Evolutionary conservation across 2,113 vertebrate genomes (phyloP).

Genomic region (Prionailurus bengalensis): DNA sequence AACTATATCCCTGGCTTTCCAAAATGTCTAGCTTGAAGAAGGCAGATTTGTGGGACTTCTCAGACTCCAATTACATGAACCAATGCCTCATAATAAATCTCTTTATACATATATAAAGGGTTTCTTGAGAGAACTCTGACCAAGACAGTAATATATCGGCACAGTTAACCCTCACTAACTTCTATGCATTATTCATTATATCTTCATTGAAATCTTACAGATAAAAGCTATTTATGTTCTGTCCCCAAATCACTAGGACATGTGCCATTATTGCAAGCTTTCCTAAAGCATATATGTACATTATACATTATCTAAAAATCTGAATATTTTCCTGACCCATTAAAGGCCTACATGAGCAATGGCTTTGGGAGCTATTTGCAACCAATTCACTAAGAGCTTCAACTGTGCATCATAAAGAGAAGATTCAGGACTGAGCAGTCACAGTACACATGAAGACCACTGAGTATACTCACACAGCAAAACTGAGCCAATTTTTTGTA

Average conservation of each 20-base stretch:
- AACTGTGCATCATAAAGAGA: background rate
- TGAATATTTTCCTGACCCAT: background rate
- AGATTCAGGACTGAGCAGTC: background rate
- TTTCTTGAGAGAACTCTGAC: background rate
- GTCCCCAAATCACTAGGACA: background rate
- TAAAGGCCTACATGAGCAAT: background rate
- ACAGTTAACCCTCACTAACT: background rate
- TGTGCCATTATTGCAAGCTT: background rate
- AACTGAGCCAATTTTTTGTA: background rate
- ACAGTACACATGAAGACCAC: background rate
- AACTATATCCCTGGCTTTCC: background rate
- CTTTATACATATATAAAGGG: background rate
- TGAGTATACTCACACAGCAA: background rate
- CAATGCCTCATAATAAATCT: background rate
- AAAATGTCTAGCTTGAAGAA: background rate
- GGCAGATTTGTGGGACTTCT: background rate
- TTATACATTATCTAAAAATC: background rate
- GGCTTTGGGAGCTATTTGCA: background rate
- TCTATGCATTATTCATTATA: background rate
- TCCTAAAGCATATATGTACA: background rate
- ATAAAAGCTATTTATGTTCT: background rate
- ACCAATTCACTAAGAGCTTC: background rate
- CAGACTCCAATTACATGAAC: background rate
- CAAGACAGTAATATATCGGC: background rate
- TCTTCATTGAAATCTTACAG: background rate